Percentiles rank a stretch among this genome's conserved stretches.
phyloP scores from a whole-genome alignment of 2,113 vertebrate genomes.

The Coturnix japonica region DNA sequence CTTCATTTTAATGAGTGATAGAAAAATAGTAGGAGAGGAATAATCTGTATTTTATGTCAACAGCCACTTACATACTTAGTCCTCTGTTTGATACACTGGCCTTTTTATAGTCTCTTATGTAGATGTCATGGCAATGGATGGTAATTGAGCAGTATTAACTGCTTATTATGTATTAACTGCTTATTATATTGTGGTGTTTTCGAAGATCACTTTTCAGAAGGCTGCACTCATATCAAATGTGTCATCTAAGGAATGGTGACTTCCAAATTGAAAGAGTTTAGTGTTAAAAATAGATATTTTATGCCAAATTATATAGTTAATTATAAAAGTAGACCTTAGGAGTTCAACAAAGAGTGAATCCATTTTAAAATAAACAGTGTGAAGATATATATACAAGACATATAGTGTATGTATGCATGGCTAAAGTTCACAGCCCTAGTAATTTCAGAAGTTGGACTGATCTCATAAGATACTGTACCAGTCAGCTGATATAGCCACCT shows the following conservation, averaged over 20 bases:
- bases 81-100: not conserved
- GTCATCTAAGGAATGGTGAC: not conserved
- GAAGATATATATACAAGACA: not conserved
- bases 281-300: not conserved
- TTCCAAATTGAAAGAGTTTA: not conserved
- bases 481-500: not conserved
- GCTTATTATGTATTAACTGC: not conserved
- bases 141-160: not conserved
- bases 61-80: not conserved
- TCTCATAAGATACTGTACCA: not conserved
- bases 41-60: not conserved
- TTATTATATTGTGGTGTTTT: not conserved
- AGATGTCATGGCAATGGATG: not conserved
- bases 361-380: not conserved
- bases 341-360: not conserved
- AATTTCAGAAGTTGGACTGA: not conserved
- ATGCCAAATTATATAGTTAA: not conserved
- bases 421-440: not conserved
- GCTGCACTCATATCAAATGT: not conserved
- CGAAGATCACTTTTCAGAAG: constrained; percentile 1
- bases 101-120: not conserved
- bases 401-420: not conserved
- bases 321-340: not conserved
- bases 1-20: not conserved
- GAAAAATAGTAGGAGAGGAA: not conserved